Evolutionary conservation across 1,140 invertebrate species (phyloP).

Genomic region (Euwallacea similis): DNA sequence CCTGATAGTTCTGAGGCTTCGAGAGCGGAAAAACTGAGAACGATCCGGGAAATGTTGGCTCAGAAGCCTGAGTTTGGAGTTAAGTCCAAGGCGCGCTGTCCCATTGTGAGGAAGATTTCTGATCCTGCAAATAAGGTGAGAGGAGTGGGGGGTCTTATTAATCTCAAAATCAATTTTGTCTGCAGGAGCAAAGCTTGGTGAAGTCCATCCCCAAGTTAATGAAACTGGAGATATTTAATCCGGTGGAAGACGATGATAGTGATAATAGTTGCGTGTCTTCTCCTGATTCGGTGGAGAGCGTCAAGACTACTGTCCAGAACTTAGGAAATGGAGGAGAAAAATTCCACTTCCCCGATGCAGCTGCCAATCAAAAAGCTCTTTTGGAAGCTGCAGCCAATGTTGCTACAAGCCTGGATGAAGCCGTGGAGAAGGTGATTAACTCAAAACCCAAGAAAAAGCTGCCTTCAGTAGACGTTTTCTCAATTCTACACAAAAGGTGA

Average conservation of each 20-base stretch:
- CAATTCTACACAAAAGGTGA: constrained; percentile 57
- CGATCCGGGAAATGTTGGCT: constrained; percentile 69
- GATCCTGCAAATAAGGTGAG: constrained; percentile 28
- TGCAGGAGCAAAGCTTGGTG: constrained; percentile 54
- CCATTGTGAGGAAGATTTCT: constrained; percentile 54
- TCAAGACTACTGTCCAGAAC: constrained; percentile 53
- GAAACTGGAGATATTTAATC: constrained; percentile 84
- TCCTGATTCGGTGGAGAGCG: constrained; percentile 82
- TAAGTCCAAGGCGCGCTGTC: constrained; percentile 55
- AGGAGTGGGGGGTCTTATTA: not conserved
- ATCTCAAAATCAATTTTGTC: not conserved
- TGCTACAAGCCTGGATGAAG: constrained; percentile 58
- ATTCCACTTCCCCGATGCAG: constrained; percentile 44
- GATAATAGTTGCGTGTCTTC: constrained; percentile 85
- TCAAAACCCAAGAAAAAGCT: constrained; percentile 57
- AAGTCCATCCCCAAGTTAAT: constrained; percentile 70
- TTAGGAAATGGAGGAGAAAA: constrained; percentile 20
- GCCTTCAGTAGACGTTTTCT: constrained; percentile 58
- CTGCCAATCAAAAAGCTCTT: constrained; percentile 43
- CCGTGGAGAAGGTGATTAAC: constrained; percentile 60
- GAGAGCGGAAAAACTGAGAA: constrained; percentile 63
- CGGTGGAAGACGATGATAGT: constrained; percentile 87
- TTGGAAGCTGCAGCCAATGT: constrained; percentile 67
- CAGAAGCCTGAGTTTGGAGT: constrained; percentile 64
- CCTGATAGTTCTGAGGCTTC: constrained; percentile 50